Conservation (phyloP, 2,888 invertebrate species). For the Apodemia hepburni region DNA sequence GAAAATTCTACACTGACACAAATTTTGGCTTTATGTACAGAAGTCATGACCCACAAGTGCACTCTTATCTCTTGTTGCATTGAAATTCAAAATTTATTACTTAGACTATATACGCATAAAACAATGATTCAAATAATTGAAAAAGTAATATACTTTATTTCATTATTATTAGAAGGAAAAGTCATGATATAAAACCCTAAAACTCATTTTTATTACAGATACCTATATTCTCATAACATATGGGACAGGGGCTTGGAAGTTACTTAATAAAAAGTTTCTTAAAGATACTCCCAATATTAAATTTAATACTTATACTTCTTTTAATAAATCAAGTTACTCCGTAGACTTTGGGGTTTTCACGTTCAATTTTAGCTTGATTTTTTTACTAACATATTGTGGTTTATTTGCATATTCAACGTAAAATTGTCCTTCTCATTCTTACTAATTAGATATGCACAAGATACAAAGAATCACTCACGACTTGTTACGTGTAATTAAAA, state of each 20-base stretch:
- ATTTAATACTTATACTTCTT: slow-evolving; percentile 12
- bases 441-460: no score
- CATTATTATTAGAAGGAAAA: not conserved
- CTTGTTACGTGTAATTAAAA: no score
- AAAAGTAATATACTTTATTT: not conserved
- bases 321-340: slow-evolving; percentile 14
- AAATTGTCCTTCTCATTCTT: no score
- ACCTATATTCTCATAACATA: slow-evolving; percentile 9
- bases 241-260: slow-evolving; percentile 11
- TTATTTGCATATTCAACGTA: no score
- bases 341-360: slow-evolving; percentile 2
- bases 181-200: not conserved
- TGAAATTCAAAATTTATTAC: not conserved
- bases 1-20: no score
- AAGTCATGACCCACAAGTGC: no score
- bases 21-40: no score
- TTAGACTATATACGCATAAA: not conserved
- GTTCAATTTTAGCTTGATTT: not conserved
- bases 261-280: slow-evolving; percentile 13
- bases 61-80: no score
- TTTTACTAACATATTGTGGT: not conserved
- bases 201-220: slow-evolving; percentile 9
- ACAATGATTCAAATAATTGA: not conserved
- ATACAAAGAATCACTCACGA: no score
- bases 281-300: slow-evolving; percentile 10